Base-by-base conservation (phyloP, 1,140 invertebrate species). In the Chironomus tepperi region DNA sequence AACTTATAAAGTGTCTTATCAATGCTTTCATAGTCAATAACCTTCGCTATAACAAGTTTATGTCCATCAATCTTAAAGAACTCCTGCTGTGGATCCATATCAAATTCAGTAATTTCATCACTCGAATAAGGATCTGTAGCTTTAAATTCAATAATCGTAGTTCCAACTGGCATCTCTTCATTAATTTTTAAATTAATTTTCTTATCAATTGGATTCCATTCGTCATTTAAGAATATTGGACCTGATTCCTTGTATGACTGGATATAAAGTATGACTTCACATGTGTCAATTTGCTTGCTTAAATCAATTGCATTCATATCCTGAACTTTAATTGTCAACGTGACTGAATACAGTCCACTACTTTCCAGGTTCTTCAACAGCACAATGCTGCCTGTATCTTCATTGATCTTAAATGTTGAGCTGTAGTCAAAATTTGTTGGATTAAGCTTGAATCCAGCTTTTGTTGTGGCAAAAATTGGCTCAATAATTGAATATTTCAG, bases 211-310 rank as follows among this genome's bases (percentile, higher is more conserved):
- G 84, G 86, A 1, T 86, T 88, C 90, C 90, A 91, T 9, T 88
- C 88, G 3, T 85, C 75, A 75, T 91, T 89, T 0, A 86, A 88
- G 75, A 94, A 94, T 5, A 90, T 87, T 0, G 92, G 93, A 82
- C 91, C 92, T 75, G 90, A 89, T 75, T 92, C 91, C 77, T 89
- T 89, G 78, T 90, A 92, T 1, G 91, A 90, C 82, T 93, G 90
- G 8, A 94, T 87, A 78, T 93, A 94, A 7, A 94, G 85, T 0
- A 91, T 93, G 10, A 93, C 88, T 78, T 93, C 91, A 0, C 87
- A 86, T 19, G 83, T 83, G 12, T 87, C 87, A 24, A 87, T 84
- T 80, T 93, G 91, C 15, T 86, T 82, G 6, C 91, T 87, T 73
- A 86, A 86, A 77, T 89, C 85, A 15, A 88, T 84, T 34, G 90